Conservation (phyloP, 2,888 invertebrate genomes). For the Psylliodes chrysocephalus region DNA sequence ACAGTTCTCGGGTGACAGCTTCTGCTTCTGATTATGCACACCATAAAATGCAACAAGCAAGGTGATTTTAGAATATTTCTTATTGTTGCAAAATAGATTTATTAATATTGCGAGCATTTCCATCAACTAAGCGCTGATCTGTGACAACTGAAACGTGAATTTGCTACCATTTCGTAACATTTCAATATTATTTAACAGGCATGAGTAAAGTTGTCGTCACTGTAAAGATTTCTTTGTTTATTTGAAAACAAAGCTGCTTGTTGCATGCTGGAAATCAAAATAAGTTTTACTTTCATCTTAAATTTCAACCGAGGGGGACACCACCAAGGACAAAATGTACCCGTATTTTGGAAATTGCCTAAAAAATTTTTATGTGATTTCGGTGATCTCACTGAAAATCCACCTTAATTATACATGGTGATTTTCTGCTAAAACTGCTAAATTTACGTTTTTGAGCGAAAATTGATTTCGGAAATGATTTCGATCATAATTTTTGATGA, state of each 20-base stretch:
- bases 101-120: slow-evolving; percentile 8
- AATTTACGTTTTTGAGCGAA: too few relatives aligned
- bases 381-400: too few relatives aligned
- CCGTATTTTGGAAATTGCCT: too few relatives aligned
- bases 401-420: too few relatives aligned
- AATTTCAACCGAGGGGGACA: too few relatives aligned
- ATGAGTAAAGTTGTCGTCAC: slow-evolving; percentile 1
- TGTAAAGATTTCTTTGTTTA: neutral
- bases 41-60: neutral
- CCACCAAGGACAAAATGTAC: too few relatives aligned
- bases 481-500: too few relatives aligned
- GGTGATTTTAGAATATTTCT: neutral
- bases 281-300: too few relatives aligned
- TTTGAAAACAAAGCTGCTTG: neutral
- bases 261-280: too few relatives aligned
- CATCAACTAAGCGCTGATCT: slow-evolving; percentile 17
- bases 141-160: slow-evolving; percentile 20
- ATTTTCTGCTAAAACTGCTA: too few relatives aligned
- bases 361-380: too few relatives aligned
- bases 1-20: neutral
- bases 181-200: neutral
- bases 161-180: slow-evolving; percentile 20
- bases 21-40: neutral
- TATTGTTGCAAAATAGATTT: slow-evolving; percentile 22
- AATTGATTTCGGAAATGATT: too few relatives aligned